Conservation (phyloP, 2,113 vertebrate species). For the Phrynosoma platyrhinos region DNA sequence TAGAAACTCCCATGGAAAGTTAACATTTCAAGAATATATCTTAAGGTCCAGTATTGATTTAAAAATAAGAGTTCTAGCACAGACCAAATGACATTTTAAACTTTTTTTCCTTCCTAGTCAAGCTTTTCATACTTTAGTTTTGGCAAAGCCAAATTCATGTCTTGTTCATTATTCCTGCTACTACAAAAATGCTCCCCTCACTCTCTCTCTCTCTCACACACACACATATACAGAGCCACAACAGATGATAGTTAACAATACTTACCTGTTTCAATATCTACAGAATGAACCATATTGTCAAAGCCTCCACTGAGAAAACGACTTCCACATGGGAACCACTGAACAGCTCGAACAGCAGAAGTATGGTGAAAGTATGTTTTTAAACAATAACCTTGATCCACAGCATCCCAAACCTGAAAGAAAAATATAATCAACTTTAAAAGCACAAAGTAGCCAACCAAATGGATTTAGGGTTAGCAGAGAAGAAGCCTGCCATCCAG, state of each 20-base stretch:
- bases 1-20: not conserved
- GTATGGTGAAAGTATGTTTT: slow-evolving; percentile 83
- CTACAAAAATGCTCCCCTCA: not conserved
- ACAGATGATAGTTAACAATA: not conserved
- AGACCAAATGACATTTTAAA: not conserved
- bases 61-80: not conserved
- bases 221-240: not conserved
- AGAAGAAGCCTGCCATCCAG: not conserved
- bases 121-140: not conserved
- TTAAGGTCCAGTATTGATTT: too few relatives aligned
- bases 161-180: not conserved
- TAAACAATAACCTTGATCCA: slow-evolving; percentile 86
- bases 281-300: slow-evolving; percentile 86
- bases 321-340: slow-evolving; percentile 89
- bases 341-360: slow-evolving; percentile 87
- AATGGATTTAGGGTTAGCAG: not conserved
- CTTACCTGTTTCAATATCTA: slow-evolving; percentile 93
- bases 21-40: not conserved
- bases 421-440: slow-evolving; percentile 49
- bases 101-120: too few relatives aligned
- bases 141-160: not conserved
- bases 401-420: slow-evolving; percentile 91
- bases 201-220: too few relatives aligned
- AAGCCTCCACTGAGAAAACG: slow-evolving; percentile 92
- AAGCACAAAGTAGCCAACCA: slow-evolving; percentile 8